Percentiles rank a stretch among this genome's conserved stretches.
These are phyloP conservation scores for Promerops cafer DNA, from an alignment of 2,113 vertebrate species.

Conservation along the genomic window DNA sequence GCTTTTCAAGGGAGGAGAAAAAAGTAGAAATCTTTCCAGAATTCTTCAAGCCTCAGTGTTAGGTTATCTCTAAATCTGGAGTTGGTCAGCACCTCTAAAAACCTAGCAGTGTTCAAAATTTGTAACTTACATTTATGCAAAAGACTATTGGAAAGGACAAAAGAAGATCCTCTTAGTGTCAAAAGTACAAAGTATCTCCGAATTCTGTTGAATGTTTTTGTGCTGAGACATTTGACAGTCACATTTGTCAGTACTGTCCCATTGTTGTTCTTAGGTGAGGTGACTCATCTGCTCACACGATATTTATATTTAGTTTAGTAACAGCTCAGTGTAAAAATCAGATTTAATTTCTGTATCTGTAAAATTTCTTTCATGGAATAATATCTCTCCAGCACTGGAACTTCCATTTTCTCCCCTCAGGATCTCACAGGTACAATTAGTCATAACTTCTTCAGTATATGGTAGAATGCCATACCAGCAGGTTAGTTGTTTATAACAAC, in stretches of 20 bases:
- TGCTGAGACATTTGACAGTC: background rate
- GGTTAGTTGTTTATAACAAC: background rate
- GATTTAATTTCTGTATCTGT: background rate
- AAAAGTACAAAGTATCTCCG: background rate
- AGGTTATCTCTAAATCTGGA: background rate
- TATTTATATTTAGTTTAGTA: background rate
- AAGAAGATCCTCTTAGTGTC: background rate
- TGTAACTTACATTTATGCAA: background rate
- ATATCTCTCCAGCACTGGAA: background rate
- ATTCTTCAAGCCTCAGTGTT: background rate
- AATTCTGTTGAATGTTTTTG: background rate
- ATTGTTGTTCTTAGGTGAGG: fast-evolving
- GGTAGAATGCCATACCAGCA: background rate
- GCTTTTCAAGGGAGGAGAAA: background rate
- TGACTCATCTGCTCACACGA: background rate
- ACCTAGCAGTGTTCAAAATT: background rate
- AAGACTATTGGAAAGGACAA: background rate
- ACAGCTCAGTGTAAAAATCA: background rate
- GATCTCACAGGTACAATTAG: background rate
- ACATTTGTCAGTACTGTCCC: background rate
- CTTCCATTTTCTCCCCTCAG: background rate
- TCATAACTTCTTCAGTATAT: background rate
- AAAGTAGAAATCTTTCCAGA: background rate
- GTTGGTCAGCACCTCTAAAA: background rate
- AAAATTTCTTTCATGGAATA: background rate